Evolutionary conservation across 2,797 vertebrate species (phyloP), one percentile per base, ranked within the genome.

Genomic region (Periparus ater): DNA sequence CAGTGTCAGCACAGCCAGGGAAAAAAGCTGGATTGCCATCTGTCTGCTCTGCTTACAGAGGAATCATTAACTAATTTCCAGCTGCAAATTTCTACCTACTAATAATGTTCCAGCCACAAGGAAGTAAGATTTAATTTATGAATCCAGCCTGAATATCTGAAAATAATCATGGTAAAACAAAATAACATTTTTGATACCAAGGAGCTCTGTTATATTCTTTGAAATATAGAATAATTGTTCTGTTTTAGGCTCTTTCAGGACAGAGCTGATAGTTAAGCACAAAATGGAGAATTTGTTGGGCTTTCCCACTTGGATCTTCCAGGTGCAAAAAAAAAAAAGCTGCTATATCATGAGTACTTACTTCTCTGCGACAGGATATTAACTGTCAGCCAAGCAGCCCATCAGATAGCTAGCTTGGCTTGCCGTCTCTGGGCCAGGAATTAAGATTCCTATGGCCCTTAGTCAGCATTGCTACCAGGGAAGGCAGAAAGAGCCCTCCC

Each of bases 361-460:
- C 36, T 94, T 44, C 74, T 85, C 63, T 92, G 61, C 0, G 10
- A 94, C 95, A 95, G 94, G 95, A 95, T 97, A 94, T 97, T 95
- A 96, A 95, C 92, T 94, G 94, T 87, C 90, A 94, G 88, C 88
- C 86, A 74, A 57, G 71, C 74, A 89, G 95, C 94, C 96, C 95
- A 96, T 96, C 96, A 97, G 96, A 96, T 96, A 95, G 48, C 94
- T 96, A 95, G 48, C 94, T 79, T 85, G 67, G 84, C 88, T 95
- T 95, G 75, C 88, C 27, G 3, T 92, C 90, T 95, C 86, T 95
- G 60, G 78, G 86, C 95, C 86, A 91, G 89, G 61, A 96, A 95
- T 96, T 96, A 96, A 93, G 94, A 97, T 97, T 97, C 96, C 93
- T 96, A 87, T 17, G 84, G 77, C 74, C 91, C 91, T 97, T 96